Conservation (phyloP, 2,888 invertebrate genomes). For the Tetanocera ferruginea region DNA sequence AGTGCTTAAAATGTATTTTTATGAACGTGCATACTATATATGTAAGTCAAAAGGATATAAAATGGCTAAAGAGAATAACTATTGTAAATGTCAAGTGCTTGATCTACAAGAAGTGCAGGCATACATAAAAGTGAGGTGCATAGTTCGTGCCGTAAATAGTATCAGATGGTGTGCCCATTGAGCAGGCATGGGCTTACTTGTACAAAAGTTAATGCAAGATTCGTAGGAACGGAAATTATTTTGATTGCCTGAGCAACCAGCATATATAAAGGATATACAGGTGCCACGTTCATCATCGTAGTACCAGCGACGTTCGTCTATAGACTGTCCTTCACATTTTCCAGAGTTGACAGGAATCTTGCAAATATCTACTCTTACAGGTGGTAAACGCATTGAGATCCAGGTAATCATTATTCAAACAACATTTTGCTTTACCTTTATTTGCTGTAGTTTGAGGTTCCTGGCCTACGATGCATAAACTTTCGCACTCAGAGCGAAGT, state of each 20-base stretch:
- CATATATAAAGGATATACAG: constrained; percentile 85
- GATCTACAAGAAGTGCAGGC: constrained; percentile 21
- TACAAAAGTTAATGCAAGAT: constrained; percentile 77
- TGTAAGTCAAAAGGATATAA: constrained; percentile 37
- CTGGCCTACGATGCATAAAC: constrained; percentile 76
- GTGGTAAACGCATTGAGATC: constrained; percentile 38
- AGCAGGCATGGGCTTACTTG: constrained; percentile 64
- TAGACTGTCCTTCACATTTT: constrained; percentile 70
- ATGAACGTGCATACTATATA: constrained; percentile 25
- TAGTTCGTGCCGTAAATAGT: constrained; percentile 27
- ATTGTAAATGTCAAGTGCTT: neutral
- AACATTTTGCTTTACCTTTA: constrained; percentile 60
- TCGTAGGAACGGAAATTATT: constrained; percentile 86
- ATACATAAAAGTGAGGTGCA: constrained; percentile 29
- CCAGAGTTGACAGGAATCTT: constrained; percentile 76
- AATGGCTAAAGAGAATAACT: neutral
- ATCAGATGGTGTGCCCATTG: constrained; percentile 43
- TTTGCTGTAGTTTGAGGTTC: constrained; percentile 68
- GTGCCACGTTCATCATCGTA: constrained; percentile 78
- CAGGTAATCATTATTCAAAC: neutral
- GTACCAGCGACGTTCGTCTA: constrained; percentile 77
- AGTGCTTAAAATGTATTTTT: constrained; percentile 10
- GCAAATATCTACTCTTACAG: constrained; percentile 75
- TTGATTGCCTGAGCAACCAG: constrained; percentile 88
- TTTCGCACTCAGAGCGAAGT: constrained; percentile 80